Conservation (phyloP, 2,888 invertebrate species). For the Drosophila niveifrons region DNA sequence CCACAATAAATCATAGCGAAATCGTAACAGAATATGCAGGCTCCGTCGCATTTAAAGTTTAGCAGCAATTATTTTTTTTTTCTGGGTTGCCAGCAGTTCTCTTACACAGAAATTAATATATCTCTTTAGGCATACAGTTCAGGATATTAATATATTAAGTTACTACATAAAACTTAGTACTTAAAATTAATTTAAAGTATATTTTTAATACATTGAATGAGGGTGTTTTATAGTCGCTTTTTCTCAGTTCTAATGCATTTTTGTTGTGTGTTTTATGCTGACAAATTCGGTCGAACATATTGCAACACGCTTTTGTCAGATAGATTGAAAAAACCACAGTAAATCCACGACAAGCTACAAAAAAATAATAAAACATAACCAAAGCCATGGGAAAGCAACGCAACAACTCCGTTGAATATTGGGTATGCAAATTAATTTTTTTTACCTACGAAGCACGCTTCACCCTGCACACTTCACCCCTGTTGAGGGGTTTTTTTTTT, state of each 20-base stretch:
- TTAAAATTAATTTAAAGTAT: too few relatives aligned
- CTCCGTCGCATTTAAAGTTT: constrained; percentile 24
- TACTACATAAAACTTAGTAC: too few relatives aligned
- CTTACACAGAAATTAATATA: not conserved
- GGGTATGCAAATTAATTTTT: constrained; percentile 77
- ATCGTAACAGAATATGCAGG: constrained; percentile 70
- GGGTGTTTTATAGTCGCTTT: not conserved
- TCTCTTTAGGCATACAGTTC: too few relatives aligned
- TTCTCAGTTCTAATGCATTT: constrained; percentile 3
- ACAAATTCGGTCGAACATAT: constrained; percentile 46
- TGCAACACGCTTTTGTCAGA: constrained; percentile 21
- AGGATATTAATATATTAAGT: too few relatives aligned
- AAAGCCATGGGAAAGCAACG: constrained; percentile 29
- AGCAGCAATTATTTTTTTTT: constrained; percentile 33
- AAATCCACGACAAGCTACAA: constrained; percentile 8
- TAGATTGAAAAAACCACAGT: constrained; percentile 19
- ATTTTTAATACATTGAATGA: not conserved
- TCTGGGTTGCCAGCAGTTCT: constrained; percentile 42
- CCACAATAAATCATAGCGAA: constrained; percentile 62
- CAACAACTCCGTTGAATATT: constrained; percentile 69
- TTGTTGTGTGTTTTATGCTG: constrained; percentile 14
- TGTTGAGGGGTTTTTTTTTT: constrained; percentile 4
- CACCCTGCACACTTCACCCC: constrained; percentile 16
- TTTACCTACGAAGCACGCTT: constrained; percentile 26
- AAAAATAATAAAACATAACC: constrained; percentile 23